Percentiles rank a stretch among this genome's conserved stretches.
phyloP scores from a whole-genome alignment of 2,888 invertebrate species.

The Ecliptopera silaceata region DNA sequence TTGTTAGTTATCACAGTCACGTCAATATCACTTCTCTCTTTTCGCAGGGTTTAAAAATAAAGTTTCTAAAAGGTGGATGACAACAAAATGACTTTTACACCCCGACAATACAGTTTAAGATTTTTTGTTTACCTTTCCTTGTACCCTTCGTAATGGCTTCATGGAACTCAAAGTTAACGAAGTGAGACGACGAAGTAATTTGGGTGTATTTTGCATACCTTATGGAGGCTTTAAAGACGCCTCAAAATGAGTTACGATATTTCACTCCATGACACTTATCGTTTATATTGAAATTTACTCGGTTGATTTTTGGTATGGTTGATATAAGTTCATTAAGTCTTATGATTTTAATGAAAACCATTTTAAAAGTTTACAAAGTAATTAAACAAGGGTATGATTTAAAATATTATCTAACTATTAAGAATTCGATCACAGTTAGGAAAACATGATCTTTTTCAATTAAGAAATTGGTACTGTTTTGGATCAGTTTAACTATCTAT shows the following conservation, averaged over 20 bases:
- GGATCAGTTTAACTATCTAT: too few relatives aligned
- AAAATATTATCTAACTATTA: too few relatives aligned
- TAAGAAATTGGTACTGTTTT: too few relatives aligned
- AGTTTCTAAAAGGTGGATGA: conserved; percentile 30
- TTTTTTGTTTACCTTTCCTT: conserved; percentile 37
- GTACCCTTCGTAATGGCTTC: conserved; percentile 35
- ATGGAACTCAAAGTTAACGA: conserved; percentile 37
- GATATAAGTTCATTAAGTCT: conserved; percentile 22
- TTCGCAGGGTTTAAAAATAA: too few relatives aligned
- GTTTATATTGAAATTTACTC: conserved; percentile 31
- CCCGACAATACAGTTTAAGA: conserved; percentile 31
- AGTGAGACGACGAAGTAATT: conserved; percentile 36
- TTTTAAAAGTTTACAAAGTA: too few relatives aligned
- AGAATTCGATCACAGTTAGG: too few relatives aligned
- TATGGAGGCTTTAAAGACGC: conserved; percentile 30
- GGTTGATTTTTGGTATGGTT: conserved; percentile 14
- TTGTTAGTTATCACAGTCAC: too few relatives aligned
- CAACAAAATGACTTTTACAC: conserved; percentile 31
- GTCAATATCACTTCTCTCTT: too few relatives aligned
- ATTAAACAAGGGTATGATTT: too few relatives aligned
- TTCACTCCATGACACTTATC: conserved; percentile 36
- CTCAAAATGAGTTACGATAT: conserved; percentile 33
- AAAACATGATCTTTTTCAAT: too few relatives aligned
- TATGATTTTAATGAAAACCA: too few relatives aligned
- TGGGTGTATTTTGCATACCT: conserved; percentile 36